A percentile compares a stretch with the other conserved stretches of the same genome.
These are phyloP conservation scores for Papilio aristodemus DNA, from an alignment of 1,140 invertebrate genomes.

Conservation along the genomic window DNA sequence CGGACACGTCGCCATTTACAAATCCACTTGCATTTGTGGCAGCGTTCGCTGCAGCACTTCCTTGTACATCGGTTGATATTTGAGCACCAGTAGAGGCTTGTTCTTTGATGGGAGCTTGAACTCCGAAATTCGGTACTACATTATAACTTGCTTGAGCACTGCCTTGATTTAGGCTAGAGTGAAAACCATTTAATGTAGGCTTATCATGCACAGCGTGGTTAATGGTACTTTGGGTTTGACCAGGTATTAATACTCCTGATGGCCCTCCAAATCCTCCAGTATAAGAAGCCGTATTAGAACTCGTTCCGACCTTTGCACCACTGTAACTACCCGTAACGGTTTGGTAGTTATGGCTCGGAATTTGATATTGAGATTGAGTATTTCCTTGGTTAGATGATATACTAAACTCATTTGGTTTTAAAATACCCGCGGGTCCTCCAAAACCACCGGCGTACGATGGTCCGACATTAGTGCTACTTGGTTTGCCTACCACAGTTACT, in stretches of 20 bases:
- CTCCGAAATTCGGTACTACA: not conserved
- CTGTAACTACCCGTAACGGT: not conserved
- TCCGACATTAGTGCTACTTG: not conserved
- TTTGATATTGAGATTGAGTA: not conserved
- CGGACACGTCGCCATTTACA: not conserved
- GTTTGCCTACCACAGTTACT: conserved; percentile 3
- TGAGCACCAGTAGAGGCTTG: not conserved
- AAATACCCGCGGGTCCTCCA: conserved; percentile 66
- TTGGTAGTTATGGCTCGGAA: not conserved
- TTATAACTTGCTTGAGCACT: conserved; percentile 19
- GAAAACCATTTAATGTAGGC: conserved; percentile 1
- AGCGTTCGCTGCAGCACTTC: not conserved
- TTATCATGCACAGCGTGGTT: not conserved
- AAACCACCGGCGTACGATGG: conserved; percentile 62
- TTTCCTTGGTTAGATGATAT: conserved; percentile 37
- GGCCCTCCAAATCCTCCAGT: conserved; percentile 31
- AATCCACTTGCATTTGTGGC: conserved; percentile 6
- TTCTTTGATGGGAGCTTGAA: not conserved
- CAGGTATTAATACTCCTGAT: conserved; percentile 35
- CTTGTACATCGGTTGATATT: not conserved
- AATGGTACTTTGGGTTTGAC: not conserved
- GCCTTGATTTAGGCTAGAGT: conserved; percentile 18
- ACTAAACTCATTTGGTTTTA: conserved; percentile 60
- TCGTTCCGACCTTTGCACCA: not conserved
- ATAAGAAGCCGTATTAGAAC: conserved; percentile 32